Evolutionary conservation across 2,113 vertebrate genomes (phyloP), one percentile per base, ranked within the genome.

Genomic region (Leucosticte australis): DNA sequence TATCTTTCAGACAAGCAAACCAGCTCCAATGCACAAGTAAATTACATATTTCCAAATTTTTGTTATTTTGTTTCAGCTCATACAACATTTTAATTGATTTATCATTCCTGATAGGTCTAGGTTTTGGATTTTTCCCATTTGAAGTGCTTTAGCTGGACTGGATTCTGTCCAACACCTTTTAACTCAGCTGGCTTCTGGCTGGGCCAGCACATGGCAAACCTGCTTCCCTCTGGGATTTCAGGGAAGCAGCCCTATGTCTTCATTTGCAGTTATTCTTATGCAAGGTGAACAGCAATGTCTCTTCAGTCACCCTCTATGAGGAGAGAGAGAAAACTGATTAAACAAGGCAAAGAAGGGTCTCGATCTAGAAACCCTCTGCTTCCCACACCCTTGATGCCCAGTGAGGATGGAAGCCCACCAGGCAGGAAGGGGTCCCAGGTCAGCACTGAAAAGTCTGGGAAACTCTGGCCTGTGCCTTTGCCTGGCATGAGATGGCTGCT

Each of bases 141-240:
- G 55, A 70, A 19, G 7, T 3, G 2, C 13, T 16, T 68, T 76
- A 49, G 26, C 50, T 46, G 63, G 30, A 31, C 26, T 62, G 63
- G 11, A 77, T 77, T 17, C 11, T 73, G 50, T n/a, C 31, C 41
- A 44, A 17, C 0, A 1, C 52, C 18, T 82, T 91, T 59, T 37
- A 74, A 35, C 30, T 91, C 50, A 75, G 35, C 22, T 64, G n/a
- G 15, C 52, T 71, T 47, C 28, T 74, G 27, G 8, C 31, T 52
- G 30, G 39, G 50, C 33, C 60, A 55, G 47, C 1, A 1, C 0
- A 3, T 33, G 37, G 68, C n/a, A n/a, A n/a, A n/a, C 37, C 31
- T 62, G 8, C 23, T 63, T 78, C 17, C 79, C 57, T 57, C 31
- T 62, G 9, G 9, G 49, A 57, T 73, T n/a, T 6, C 1, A 63